Evolutionary conservation across 1,140 invertebrate genomes (phyloP).

Genomic region (Pseudomyrmex gracilis): DNA sequence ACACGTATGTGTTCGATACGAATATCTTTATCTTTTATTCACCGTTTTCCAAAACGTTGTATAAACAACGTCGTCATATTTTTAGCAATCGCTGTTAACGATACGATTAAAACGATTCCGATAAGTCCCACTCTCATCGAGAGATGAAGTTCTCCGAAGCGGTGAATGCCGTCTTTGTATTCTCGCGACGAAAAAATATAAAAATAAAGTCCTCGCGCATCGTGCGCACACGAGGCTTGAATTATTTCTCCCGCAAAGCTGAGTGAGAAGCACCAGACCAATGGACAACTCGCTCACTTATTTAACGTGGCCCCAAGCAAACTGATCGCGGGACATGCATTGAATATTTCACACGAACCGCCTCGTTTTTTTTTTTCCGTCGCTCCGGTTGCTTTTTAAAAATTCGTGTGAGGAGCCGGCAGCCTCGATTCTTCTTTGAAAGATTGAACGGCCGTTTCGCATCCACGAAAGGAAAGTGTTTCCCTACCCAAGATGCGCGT

Average conservation of each 20-base stretch:
- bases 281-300: constrained; percentile 63
- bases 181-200: constrained; percentile 52
- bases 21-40: neutral
- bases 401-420: constrained; percentile 53
- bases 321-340: constrained; percentile 66
- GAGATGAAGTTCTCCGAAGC: constrained; percentile 21
- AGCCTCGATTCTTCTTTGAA: constrained; percentile 64
- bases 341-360: constrained; percentile 67
- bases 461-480: constrained; percentile 31
- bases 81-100: neutral
- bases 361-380: constrained; percentile 18
- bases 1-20: neutral
- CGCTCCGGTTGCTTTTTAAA: constrained; percentile 27
- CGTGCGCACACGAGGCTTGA: constrained; percentile 30
- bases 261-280: constrained; percentile 61
- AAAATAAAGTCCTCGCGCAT: constrained; percentile 56
- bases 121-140: neutral
- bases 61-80: too few species aligned
- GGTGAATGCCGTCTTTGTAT: constrained; percentile 66
- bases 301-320: constrained; percentile 62
- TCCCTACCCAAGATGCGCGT: constrained; percentile 45
- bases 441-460: constrained; percentile 64
- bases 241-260: constrained; percentile 65
- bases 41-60: neutral
- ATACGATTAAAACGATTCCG: neutral